Percentiles rank a stretch among this genome's conserved stretches.
phyloP scores from a whole-genome alignment of 2,113 vertebrate species.

The Lota lota region DNA sequence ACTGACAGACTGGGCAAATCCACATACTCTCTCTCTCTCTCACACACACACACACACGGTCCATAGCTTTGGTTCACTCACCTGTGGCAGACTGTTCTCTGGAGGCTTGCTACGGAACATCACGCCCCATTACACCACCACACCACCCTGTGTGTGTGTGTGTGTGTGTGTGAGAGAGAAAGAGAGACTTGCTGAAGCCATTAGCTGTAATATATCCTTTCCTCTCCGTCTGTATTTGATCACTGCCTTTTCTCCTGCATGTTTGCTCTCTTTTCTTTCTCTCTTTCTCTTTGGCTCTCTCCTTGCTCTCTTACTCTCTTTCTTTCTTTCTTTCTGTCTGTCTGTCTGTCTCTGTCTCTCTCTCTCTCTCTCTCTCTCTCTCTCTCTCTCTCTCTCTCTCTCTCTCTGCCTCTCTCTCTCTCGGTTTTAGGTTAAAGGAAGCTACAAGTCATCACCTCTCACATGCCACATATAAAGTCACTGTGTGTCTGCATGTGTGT shows the following conservation, averaged over 20 bases:
- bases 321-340: slow-evolving; percentile 6
- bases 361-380: slow-evolving; percentile 23
- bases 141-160: slow-evolving; percentile 29
- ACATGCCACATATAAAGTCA: slow-evolving; percentile 32
- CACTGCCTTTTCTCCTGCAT: slow-evolving; percentile 34
- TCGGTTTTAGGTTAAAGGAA: slow-evolving; percentile 49
- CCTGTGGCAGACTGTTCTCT: slow-evolving; percentile 61
- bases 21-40: neutral
- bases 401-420: slow-evolving; percentile 6
- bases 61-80: slow-evolving; percentile 62
- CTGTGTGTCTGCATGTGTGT: slow-evolving; percentile 12
- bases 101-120: slow-evolving; percentile 34
- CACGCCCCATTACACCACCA: slow-evolving; percentile 63
- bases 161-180: slow-evolving; percentile 22
- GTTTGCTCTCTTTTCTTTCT: slow-evolving; percentile 24
- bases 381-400: slow-evolving; percentile 9
- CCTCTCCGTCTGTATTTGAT: slow-evolving; percentile 60
- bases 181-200: slow-evolving; percentile 40
- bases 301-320: slow-evolving; percentile 17
- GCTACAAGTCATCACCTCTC: slow-evolving; percentile 50
- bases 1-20: neutral
- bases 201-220: slow-evolving; percentile 72
- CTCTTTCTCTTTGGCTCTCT: slow-evolving; percentile 11
- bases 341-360: slow-evolving; percentile 4
- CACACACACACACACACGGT: slow-evolving; percentile 23